Conservation (phyloP, 2,888 invertebrate species). For the Nymphalis polychloros region DNA sequence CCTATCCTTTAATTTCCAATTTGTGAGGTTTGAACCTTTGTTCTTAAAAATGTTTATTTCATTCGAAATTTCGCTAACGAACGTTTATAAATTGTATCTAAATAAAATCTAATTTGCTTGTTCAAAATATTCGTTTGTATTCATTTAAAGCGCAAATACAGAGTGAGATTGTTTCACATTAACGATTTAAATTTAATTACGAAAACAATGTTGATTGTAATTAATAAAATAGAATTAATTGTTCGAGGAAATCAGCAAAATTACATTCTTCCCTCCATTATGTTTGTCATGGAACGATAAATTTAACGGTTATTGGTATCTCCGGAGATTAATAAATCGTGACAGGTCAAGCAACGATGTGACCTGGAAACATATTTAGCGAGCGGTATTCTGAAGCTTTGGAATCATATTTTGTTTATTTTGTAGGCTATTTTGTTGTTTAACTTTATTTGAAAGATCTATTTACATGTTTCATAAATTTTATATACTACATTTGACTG, state of each 20-base stretch:
- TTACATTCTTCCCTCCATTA: constrained; percentile 16
- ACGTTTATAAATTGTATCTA: too few species aligned
- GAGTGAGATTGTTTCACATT: background rate
- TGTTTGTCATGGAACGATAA: constrained; percentile 9
- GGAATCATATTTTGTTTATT: too few species aligned
- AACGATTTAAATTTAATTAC: constrained; percentile 17
- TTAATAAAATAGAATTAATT: constrained; percentile 25
- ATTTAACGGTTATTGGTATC: constrained; percentile 25
- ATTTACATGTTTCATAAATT: too few species aligned
- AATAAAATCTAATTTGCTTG: background rate
- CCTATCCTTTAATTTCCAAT: too few species aligned
- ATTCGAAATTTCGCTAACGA: too few species aligned
- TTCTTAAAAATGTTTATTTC: too few species aligned
- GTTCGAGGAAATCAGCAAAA: constrained; percentile 17
- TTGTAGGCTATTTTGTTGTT: too few species aligned
- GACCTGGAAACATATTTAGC: background rate
- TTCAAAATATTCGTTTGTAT: background rate
- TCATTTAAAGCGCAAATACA: background rate
- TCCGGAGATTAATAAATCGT: constrained; percentile 30
- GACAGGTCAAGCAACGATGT: constrained; percentile 13
- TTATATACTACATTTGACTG: too few species aligned
- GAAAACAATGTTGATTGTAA: constrained; percentile 25
- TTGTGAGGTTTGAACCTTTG: too few species aligned
- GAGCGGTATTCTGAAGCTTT: background rate
- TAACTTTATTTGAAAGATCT: too few species aligned